Evolutionary conservation across 2,113 vertebrate species (phyloP), one percentile per base, ranked within the genome.

Genomic region (Passer domesticus): DNA sequence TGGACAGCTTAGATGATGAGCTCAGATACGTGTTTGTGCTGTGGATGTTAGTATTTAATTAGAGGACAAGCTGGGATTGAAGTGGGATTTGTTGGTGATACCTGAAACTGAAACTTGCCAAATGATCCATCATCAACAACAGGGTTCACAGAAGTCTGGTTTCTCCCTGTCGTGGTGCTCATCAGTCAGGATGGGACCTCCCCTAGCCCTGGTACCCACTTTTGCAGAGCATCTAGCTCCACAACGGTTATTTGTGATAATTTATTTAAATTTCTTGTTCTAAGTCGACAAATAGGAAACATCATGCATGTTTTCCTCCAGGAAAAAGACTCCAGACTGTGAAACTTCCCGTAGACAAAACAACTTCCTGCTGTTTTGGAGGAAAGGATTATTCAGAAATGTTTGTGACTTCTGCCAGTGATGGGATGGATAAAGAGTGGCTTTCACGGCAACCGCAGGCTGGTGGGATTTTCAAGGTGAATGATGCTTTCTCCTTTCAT

Each of bases 321-420:
- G 99, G 99, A 89, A 98, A 98, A 96, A 97, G 98, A 72, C 96
- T 99, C 31, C 99, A 98, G 95, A 99, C 98, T 1, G 97, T 99
- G 74, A 98, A 98, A 82, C 96, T 99, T 67, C 99, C 99, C 1
- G 98, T 98, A 35, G 97, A 93, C 37, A 99, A 98, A 89, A 99
- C 98, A 72, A 99, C 99, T 31, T 99, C 99, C 5, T 99, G 99
- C 96, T 99, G 98, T 91, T 99, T 99, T 3, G 99, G 99, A 64
- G 99, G 99, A 78, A 98, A 97, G 23, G 98, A 99, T 97, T 99
- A 98, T 96, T 98, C 98, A 35, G 99, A 99, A 91, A 98, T 99
- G 87, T 99, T 98, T 12, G 99, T 99, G 96, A 99, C 99, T 80
- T 98, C 98, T 44, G 99, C 98, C 46, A 96, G 75, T 55, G 91